Evolutionary conservation across 92 coral and sea anemone species (phyloP), one percentile per base, ranked within the genome.

Genomic region (Heliopora coerulea): DNA sequence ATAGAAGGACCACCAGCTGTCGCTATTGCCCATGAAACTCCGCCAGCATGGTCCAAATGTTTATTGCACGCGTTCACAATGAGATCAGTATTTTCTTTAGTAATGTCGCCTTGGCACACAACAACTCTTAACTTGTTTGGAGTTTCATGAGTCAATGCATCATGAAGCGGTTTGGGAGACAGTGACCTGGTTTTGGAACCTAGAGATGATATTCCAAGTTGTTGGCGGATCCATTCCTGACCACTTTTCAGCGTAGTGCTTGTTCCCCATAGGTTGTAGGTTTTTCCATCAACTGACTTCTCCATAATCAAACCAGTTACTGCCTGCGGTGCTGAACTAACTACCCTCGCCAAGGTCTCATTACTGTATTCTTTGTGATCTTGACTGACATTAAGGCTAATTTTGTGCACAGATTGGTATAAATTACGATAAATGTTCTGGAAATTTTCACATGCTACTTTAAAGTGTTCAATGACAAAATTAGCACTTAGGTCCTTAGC

Each of bases 61-160:
- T 87, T 74, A 72, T 92, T 92, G 21, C 96, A 96, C 20, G 97
- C 92, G 82, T 92, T 92, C 60, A 92, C 97, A 44, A 92, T 80
- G 10, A 80, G 89, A 81, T 89, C 97, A 27, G 84, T 89, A 34
- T 86, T 83, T 65, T 89, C 97, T 74, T 74, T 74, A 41, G 97
- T 92, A 54, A 92, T 30, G 80, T 92, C 97, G 0, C 77, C 77
- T 20, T 54, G 32, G 49, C 35, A 70, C 1, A 70, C 77, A 1
- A 70, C 49, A 20, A 70, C 77, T 15, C 54, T 70, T 14, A 70
- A 28, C 58, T 70, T 70, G 63, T 70, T 70, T 12, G 33, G 14
- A 13, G 77, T 70, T 54, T 70, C 77, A 10, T 70, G 77, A 11
- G 20, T 34, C 62, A 50, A 25, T 6, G 46, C 63, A 15, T 68